Evolutionary conservation across 2,113 vertebrate genomes (phyloP).

Genomic region (Typhlomys cinereus): DNA sequence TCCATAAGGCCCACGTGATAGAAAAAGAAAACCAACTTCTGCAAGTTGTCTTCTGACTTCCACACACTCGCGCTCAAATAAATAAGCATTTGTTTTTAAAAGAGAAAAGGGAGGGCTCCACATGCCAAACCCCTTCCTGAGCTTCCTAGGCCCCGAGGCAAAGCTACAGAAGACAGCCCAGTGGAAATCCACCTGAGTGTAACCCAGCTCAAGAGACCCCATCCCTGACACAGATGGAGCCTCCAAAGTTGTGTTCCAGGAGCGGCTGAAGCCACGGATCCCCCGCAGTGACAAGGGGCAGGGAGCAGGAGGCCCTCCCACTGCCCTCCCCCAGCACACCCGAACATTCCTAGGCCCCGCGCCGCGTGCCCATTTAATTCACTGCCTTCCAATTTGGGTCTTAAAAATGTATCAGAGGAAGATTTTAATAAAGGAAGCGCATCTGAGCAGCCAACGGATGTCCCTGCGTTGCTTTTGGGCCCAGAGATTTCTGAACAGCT

Average conservation of each 20-base stretch:
- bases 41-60: neutral
- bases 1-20: neutral
- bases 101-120: neutral
- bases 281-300: neutral
- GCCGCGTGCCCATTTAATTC: constrained; percentile 23
- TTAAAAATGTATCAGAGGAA: constrained; percentile 41
- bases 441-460: neutral
- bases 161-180: neutral
- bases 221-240: neutral
- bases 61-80: neutral
- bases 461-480: neutral
- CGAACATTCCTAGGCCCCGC: neutral
- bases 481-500: constrained; percentile 49
- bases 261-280: neutral
- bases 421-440: constrained; percentile 52
- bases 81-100: neutral
- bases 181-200: neutral
- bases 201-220: neutral
- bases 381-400: constrained; percentile 27
- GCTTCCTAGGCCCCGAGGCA: neutral
- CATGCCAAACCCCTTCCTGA: neutral
- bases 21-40: neutral
- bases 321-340: neutral
- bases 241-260: neutral
- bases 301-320: neutral